Evolutionary conservation across 1,140 invertebrate species (phyloP), one percentile per base, ranked within the genome.

Genomic region (Platyura marginata): DNA sequence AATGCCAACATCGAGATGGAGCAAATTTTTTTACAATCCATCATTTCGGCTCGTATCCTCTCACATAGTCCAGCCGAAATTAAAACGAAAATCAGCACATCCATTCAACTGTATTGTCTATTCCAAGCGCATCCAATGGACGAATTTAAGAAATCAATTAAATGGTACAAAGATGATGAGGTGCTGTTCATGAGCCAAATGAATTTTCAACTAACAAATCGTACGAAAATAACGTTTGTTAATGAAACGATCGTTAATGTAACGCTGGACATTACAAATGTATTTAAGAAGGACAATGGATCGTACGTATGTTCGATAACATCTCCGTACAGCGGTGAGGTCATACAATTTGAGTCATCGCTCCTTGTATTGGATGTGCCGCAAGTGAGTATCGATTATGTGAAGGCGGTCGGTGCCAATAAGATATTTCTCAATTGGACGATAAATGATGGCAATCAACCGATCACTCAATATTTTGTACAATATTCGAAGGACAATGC

Each of bases 341-440:
- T 50, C 3, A 33, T 49, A 33, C 48, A 42, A 10, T 54, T 51
- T 16, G 51, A 56, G 40, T 51, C 59, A n/a, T 49, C 48, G 11
- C 55, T 82, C 1, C 67, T 77, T 43, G 71, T 83, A 1, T 65
- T 75, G 50, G 79, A 81, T 48, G 67, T 69, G 47, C 83, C 84
- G 3, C 69, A 74, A 53, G 68, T 86, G 0, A 69, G 65, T 40
- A 72, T 86, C 44, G 77, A 82, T 52, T 75, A 72, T 41, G 72
- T 81, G 1, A 83, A 81, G 57, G 72, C 79, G 0, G 78, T 88
- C 5, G 81, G 79, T 20, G 70, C 72, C 11, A 67, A 68, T 11
- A 74, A 77, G 56, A 75, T 89, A 37, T 89, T 72, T 55, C 51
- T 87, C 0, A 87, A 87, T 57, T 89, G 83, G 83, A 87, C 83